Conservation (phyloP, 2,888 invertebrate species). For the Phengaris arion region DNA sequence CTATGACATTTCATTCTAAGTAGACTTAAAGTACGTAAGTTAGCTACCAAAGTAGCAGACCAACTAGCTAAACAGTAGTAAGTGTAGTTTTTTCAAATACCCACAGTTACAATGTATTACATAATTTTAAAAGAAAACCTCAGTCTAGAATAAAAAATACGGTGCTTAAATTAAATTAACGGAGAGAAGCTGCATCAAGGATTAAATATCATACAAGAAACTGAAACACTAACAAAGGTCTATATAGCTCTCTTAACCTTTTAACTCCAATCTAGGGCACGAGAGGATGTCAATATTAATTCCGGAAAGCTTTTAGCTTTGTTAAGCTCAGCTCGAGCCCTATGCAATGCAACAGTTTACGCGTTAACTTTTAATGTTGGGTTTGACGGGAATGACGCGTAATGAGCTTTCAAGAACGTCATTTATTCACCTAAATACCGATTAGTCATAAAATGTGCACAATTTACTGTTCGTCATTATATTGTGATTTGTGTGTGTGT, state of each 20-base stretch:
- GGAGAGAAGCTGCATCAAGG: background rate
- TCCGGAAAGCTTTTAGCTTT: slow-evolving; percentile 17
- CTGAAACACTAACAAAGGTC: background rate
- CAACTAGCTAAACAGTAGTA: no score
- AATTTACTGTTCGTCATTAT: no score
- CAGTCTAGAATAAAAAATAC: background rate
- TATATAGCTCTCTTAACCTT: slow-evolving; percentile 17
- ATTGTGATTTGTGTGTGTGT: no score
- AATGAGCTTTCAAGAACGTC: background rate
- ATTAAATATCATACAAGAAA: background rate
- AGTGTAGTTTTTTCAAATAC: no score
- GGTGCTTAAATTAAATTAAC: background rate
- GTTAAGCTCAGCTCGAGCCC: background rate
- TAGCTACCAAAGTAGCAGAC: no score
- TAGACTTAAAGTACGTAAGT: no score
- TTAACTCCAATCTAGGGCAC: slow-evolving; percentile 9
- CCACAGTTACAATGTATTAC: no score
- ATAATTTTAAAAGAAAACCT: no score
- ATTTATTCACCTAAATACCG: background rate
- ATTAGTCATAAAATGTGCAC: background rate
- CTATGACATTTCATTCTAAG: no score
- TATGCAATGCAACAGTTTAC: background rate
- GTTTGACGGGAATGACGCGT: background rate
- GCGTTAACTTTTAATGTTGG: no score
- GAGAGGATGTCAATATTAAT: slow-evolving; percentile 21